Evolutionary conservation across 2,113 vertebrate genomes (phyloP).

Genomic region (Diglossa brunneiventris): DNA sequence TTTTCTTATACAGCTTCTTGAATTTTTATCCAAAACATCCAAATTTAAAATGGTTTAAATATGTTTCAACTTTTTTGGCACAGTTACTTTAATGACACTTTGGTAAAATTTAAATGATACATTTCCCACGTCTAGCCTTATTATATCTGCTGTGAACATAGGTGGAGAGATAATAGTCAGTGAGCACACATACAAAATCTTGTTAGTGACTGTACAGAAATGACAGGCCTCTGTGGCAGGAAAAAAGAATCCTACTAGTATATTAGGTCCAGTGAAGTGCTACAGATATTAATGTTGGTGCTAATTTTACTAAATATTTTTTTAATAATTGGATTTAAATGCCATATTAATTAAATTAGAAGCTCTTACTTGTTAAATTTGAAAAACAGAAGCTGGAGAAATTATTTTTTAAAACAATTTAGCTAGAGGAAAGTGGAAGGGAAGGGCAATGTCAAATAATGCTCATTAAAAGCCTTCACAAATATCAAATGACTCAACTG

Average conservation of each 20-base stretch:
- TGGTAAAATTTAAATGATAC: not conserved
- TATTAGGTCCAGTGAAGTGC: not conserved
- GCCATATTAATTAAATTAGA: not conserved
- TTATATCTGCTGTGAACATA: not conserved
- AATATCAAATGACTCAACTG: not conserved
- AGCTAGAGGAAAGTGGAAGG: not conserved
- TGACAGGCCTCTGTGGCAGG: rapidly evolving
- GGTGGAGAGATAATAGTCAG: not conserved
- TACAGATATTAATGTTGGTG: not conserved
- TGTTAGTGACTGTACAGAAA: not conserved
- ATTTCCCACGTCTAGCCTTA: not conserved
- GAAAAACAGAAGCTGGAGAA: not conserved
- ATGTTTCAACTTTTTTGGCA: not conserved
- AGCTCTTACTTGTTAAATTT: not conserved
- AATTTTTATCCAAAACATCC: not conserved
- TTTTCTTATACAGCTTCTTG: not conserved
- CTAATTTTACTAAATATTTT: not conserved
- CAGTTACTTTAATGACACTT: not conserved
- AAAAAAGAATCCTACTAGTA: not conserved
- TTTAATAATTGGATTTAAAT: not conserved
- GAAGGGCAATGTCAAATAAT: not conserved
- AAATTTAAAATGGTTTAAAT: not conserved
- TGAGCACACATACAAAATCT: not conserved
- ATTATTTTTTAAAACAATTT: not conserved
- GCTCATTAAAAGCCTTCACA: not conserved